Percentiles rank a stretch among this genome's conserved stretches.
Evolutionary conservation across 2,888 invertebrate genomes (phyloP).

Genomic region (Phalera bucephala): DNA sequence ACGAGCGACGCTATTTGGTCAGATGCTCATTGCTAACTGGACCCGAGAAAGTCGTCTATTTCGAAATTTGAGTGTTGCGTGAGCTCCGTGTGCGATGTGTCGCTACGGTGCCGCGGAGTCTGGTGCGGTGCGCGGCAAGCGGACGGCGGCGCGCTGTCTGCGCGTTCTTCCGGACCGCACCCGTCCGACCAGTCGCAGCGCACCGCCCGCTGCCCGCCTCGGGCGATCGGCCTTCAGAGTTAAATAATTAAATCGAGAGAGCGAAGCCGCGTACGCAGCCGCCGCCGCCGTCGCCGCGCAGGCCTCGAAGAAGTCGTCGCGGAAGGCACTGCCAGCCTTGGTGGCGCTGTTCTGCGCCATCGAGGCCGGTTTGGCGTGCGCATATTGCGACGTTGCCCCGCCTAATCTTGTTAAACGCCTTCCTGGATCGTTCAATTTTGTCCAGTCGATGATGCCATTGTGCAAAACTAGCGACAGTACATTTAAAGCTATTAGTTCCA

Average conservation of each 20-base stretch:
- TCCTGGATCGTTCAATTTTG: conserved; percentile 43
- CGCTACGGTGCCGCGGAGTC: conserved; percentile 78
- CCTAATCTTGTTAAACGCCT: conserved; percentile 66
- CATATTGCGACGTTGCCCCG: conserved; percentile 67
- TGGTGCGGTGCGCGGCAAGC: conserved; percentile 65
- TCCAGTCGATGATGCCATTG: not conserved
- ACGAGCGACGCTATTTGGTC: conserved; percentile 52
- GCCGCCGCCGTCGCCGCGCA: conserved; percentile 39
- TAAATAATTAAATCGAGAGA: conserved; percentile 79
- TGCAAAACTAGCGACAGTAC: not conserved
- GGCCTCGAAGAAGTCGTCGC: conserved; percentile 74
- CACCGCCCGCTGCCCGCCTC: conserved; percentile 76
- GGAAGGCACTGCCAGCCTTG: conserved; percentile 78
- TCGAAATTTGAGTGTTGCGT: conserved; percentile 77
- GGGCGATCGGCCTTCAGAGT: conserved; percentile 80
- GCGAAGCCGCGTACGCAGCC: conserved; percentile 45
- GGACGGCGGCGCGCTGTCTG: conserved; percentile 81
- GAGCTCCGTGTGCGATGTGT: conserved; percentile 67
- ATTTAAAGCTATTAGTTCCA: conserved; percentile 10
- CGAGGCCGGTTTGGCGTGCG: conserved; percentile 74
- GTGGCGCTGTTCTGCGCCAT: conserved; percentile 79
- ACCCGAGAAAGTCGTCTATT: conserved; percentile 77
- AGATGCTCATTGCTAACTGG: conserved; percentile 65
- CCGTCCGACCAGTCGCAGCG: conserved; percentile 79
- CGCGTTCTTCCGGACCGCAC: conserved; percentile 77